Evolutionary conservation across 92 coral and sea anemone genomes (phyloP), one percentile per base, ranked within the genome.

Genomic region (Nematostella vectensis): DNA sequence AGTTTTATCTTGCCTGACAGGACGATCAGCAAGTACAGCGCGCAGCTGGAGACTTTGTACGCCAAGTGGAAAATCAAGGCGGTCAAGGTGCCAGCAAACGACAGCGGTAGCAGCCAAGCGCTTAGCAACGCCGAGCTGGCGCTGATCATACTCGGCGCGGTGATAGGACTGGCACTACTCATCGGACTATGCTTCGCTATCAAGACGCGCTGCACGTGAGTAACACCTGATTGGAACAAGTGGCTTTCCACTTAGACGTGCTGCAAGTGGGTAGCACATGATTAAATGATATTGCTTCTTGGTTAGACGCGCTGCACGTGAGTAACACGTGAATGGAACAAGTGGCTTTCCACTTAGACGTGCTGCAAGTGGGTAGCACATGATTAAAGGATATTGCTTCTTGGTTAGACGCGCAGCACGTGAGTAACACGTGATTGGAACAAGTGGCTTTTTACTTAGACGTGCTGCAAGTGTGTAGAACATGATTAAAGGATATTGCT

Each of bases 21-120:
- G 28, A 78, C 83, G 9, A 85, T 85, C 62, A 78, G 75, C 47
- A 70, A 71, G 31, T 43, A 85, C 57, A 44, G 67, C 20, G 53
- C 54, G 33, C 48, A 60, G 25, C 48, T 85, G 47, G 75, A 81
- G 26, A 54, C 82, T 15, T 15, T 85, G 62, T 85, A 85, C 67
- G 88, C 88, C 45, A 85, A 78, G 54, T 85, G 94, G 94, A 85
- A 85, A 58, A 83, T 85, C 31, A 69, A 59, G 26, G 74, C 78
- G 8, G 80, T 83, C 21, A 62, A 65, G 29, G 56, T 77, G 3
- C 29, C 78, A 16, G 63, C 94, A 8, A 54, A 54, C 21, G 54
- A 22, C 9, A 68, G 47, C 12, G 4, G 61, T 4, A 57, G 24
- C 0, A 38, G 58, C 31, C 49, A 62, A 54, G 66, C 71, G 16